A percentile compares a stretch with the other conserved stretches of the same genome.
Evolutionary conservation across 2,113 vertebrate genomes (phyloP).

Genomic region (Ahaetulla prasina): DNA sequence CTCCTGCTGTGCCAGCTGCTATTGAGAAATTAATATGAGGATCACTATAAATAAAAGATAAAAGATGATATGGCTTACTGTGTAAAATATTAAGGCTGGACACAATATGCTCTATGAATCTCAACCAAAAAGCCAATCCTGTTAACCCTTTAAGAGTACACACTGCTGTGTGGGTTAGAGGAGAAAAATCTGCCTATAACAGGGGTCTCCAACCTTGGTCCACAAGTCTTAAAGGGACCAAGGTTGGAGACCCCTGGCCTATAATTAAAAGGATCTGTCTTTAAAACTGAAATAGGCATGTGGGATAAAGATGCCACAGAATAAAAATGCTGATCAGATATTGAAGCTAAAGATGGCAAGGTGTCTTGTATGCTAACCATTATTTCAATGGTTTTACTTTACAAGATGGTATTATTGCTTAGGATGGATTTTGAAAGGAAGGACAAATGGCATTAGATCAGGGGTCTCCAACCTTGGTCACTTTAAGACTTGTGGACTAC

Average conservation of each 20-base stretch:
- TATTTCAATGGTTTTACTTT: neutral
- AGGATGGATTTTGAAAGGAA: neutral
- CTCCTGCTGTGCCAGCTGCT: conserved; percentile 70
- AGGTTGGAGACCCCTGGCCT: no score
- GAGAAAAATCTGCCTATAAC: neutral
- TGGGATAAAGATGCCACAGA: conserved; percentile 14
- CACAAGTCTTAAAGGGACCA: no score
- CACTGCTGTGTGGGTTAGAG: neutral
- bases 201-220: no score
- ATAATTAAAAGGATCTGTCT: neutral
- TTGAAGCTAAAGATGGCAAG: neutral
- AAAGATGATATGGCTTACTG: conserved; percentile 74
- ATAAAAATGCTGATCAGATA: neutral
- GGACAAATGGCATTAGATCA: neutral
- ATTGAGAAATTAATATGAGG: conserved; percentile 83
- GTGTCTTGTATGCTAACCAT: neutral
- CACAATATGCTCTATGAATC: conserved; percentile 64
- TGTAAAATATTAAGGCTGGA: conserved; percentile 78
- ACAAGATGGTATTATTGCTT: neutral
- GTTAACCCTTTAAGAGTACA: conserved; percentile 59
- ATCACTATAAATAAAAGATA: conserved; percentile 82
- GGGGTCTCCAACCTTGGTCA: neutral
- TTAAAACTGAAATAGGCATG: neutral
- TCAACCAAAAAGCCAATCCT: conserved; percentile 61
- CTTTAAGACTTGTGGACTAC: neutral